Percentiles rank a stretch among this genome's conserved stretches.
phyloP scores from a whole-genome alignment of 2,113 vertebrate genomes.

The Cervus canadensis region DNA sequence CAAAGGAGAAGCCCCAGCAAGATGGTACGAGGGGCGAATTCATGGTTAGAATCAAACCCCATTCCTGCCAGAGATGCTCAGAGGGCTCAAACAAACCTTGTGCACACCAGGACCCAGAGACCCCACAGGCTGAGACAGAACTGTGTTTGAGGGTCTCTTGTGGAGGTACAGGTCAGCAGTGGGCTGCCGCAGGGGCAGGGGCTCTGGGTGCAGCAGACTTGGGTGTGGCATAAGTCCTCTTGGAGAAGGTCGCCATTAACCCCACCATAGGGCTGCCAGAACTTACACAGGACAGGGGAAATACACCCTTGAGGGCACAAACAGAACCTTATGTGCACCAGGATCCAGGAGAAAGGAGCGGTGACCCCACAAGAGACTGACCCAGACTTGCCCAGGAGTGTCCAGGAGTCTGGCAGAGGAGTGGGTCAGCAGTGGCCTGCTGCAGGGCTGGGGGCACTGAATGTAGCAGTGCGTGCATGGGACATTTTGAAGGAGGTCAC shows the following conservation, averaged over 20 bases:
- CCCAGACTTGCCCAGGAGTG: neutral
- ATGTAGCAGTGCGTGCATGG: neutral
- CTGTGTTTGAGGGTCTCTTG: neutral
- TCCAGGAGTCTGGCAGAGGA: neutral
- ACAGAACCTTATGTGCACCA: neutral
- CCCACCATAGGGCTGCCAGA: neutral
- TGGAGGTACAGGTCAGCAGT: rapidly evolving
- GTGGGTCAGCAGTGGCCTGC: rapidly evolving
- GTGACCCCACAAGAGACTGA: neutral
- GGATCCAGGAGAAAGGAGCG: neutral
- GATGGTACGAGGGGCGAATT: neutral
- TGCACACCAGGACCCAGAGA: neutral
- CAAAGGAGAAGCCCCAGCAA: neutral
- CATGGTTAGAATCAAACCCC: neutral
- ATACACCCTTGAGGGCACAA: neutral
- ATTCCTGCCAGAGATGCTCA: neutral
- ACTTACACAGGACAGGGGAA: neutral
- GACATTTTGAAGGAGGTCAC: neutral
- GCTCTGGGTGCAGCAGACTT: neutral
- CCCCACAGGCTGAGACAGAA: neutral
- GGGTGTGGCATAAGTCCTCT: neutral
- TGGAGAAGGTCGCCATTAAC: neutral
- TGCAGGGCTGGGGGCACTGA: neutral
- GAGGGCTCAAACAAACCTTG: neutral
- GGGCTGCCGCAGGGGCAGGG: rapidly evolving